Evolutionary conservation across 2,797 vertebrate species (phyloP).

Genomic region (Scolopax rusticola): DNA sequence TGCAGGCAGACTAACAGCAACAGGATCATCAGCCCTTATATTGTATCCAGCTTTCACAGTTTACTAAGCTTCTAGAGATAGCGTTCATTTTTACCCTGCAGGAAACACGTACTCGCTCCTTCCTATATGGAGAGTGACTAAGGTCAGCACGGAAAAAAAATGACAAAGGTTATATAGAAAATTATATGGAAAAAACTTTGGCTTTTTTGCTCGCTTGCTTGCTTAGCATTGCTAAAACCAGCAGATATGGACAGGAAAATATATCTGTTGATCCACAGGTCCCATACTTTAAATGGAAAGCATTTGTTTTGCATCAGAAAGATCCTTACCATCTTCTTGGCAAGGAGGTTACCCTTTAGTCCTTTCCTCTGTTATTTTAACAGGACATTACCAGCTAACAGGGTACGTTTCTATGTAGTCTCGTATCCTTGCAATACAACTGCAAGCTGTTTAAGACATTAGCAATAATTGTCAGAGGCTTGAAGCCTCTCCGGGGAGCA

Average conservation of each 20-base stretch:
- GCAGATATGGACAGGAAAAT: neutral
- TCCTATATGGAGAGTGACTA: neutral
- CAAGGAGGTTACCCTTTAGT: neutral
- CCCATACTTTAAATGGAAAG: neutral
- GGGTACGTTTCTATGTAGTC: neutral
- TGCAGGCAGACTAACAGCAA: neutral
- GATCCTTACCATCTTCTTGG: neutral
- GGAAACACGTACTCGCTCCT: neutral
- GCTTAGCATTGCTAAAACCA: neutral
- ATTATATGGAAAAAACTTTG: neutral
- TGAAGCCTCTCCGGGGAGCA: neutral
- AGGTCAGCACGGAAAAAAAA: neutral
- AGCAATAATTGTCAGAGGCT: neutral
- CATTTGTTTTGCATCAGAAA: neutral
- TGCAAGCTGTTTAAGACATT: slow-evolving; percentile 26
- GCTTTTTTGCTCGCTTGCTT: neutral
- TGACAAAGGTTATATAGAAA: neutral
- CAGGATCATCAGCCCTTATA: neutral
- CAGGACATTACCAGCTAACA: neutral
- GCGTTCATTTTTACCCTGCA: neutral
- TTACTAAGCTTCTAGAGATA: neutral
- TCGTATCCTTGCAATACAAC: neutral
- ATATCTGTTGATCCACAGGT: neutral
- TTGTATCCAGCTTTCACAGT: neutral
- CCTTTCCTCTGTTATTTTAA: neutral